Evolutionary conservation across 2,888 invertebrate species (phyloP), one percentile per base, ranked within the genome.

Genomic region (Sturmia bella): DNA sequence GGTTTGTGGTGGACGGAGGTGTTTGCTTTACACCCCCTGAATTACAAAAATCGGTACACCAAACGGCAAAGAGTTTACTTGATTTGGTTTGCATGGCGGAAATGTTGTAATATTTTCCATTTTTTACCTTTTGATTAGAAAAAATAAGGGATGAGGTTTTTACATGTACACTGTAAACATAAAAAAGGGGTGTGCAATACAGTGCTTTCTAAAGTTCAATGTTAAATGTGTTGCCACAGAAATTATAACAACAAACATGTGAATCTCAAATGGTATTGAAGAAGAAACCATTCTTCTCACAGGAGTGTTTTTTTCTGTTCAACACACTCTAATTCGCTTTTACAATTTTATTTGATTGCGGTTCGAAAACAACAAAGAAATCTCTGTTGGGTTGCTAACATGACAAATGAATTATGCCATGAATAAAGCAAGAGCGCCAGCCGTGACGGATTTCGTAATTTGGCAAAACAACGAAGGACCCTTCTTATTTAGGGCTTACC

Each of bases 101-200:
- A 43, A 2, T 32, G 39, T 21, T 73, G 19, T 45, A 3, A 32
- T 32, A 37, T 63, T 54, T 69, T 17, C 7, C 9, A 43, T 45
- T 54, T 54, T 21, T 61, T 17, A 48, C 32, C 37, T 37, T 37
- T 56, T 17, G 32, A 17, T 32, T 21, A 32, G 37, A 17, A 12
- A 32, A 37, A 17, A 56, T 48, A 54, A 75, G 63, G 37, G 73
- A 32, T 63, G 43, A 24, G 54, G 5, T 17, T 24, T 27, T 48
- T 9, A 13, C 17, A 19, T 12, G 7, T 19, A 27, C 13, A n/a
- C n/a, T 24, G 52, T n/a, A n/a, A n/a, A n/a, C 9, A 19, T 19
- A 19, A 19, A 19, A 52, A 52, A 32, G 9, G 9, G 32, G 32
- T 5, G 7, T 32, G 32, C 32, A 27, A 50, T 21, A 13, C 9